Conservation (phyloP, 2,797 vertebrate species). For the Sebastes alutus region DNA sequence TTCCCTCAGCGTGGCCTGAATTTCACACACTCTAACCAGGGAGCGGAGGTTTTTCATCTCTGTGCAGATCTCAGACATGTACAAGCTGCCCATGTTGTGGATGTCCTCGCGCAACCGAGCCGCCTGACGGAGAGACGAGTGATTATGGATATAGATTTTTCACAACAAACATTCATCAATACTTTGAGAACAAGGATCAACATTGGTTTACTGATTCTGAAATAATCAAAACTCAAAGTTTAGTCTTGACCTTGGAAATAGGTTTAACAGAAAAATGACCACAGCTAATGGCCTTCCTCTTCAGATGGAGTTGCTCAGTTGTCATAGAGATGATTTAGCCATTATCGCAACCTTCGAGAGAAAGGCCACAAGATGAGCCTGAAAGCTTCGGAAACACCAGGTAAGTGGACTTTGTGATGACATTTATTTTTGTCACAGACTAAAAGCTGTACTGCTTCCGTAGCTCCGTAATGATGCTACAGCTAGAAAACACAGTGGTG, state of each 20-base stretch:
- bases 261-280: background rate
- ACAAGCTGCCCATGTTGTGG: constrained; percentile 97
- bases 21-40: constrained; percentile 98
- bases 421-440: background rate
- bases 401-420: background rate
- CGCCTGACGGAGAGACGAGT: constrained; percentile 78
- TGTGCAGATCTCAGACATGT: constrained; percentile 99
- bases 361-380: background rate
- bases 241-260: background rate
- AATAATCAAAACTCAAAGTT: background rate
- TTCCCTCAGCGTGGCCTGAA: constrained; percentile 98
- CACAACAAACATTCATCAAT: background rate
- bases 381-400: background rate
- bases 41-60: constrained; percentile 99
- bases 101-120: constrained; percentile 95
- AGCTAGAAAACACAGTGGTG: background rate
- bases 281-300: background rate
- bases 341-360: background rate
- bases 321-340: background rate
- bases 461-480: background rate
- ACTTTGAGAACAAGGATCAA: background rate
- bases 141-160: background rate
- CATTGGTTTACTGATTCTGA: background rate
- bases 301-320: background rate
- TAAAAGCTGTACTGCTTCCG: background rate